Conservation (phyloP, 2,888 invertebrate genomes). For the Stegophylla sp. region DNA sequence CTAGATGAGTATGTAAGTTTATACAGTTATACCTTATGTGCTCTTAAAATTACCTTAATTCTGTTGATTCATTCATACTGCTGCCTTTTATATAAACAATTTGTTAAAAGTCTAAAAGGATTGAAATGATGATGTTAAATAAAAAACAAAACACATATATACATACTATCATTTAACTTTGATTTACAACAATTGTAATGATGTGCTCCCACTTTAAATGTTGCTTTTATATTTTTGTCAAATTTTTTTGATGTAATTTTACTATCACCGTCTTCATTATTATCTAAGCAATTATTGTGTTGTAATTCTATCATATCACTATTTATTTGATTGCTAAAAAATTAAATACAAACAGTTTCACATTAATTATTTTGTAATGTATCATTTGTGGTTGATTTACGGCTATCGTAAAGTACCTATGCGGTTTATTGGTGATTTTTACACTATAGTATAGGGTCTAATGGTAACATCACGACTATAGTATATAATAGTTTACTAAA, state of each 20-base stretch:
- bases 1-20: background rate
- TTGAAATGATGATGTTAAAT: background rate
- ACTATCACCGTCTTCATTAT: background rate
- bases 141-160: background rate
- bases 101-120: slow-evolving; percentile 17
- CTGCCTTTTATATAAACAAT: slow-evolving; percentile 44
- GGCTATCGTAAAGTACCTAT: no score
- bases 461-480: no score
- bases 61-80: slow-evolving; percentile 19
- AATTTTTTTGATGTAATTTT: background rate
- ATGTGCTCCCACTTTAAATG: slow-evolving; percentile 6
- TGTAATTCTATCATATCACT: background rate
- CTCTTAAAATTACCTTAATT: slow-evolving; percentile 11
- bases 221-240: slow-evolving; percentile 32
- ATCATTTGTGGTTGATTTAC: no score
- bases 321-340: background rate
- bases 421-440: no score
- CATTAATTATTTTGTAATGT: no score
- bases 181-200: slow-evolving; percentile 24
- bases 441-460: no score
- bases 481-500: no score
- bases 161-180: slow-evolving; percentile 38
- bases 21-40: no score
- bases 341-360: background rate
- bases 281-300: background rate